These are phyloP conservation scores for Motacilla alba DNA, from an alignment of 2,113 vertebrate genomes.

Conservation along the genomic window DNA sequence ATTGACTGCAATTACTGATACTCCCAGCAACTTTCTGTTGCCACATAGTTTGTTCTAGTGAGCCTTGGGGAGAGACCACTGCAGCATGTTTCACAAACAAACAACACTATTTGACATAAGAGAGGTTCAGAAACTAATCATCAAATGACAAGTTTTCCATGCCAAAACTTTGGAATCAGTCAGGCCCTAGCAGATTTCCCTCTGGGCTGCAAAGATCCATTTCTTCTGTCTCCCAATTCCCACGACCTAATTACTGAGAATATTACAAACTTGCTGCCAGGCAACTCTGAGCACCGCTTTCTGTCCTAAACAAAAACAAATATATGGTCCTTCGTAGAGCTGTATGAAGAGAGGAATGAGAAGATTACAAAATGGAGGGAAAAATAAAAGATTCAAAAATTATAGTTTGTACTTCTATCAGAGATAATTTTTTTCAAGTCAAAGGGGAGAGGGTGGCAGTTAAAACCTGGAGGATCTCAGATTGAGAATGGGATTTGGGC, in stretches of 20 bases:
- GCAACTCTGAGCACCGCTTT: background rate
- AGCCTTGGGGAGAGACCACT: background rate
- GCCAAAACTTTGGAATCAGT: conserved; percentile 4
- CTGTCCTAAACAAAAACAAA: conserved; percentile 14
- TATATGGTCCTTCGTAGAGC: background rate
- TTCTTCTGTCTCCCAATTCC: background rate
- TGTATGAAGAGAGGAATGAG: background rate
- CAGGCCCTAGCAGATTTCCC: background rate
- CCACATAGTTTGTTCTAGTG: background rate
- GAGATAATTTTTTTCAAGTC: background rate
- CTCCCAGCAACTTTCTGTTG: background rate
- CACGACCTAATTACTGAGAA: background rate
- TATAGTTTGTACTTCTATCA: background rate
- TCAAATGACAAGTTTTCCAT: background rate
- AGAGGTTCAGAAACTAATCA: background rate
- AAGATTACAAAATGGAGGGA: background rate
- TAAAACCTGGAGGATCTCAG: background rate
- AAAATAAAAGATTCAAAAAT: background rate
- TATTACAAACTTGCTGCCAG: background rate
- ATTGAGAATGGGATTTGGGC: background rate
- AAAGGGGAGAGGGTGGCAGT: background rate
- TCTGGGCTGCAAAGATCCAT: background rate
- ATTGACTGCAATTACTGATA: background rate
- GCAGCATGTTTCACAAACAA: background rate
- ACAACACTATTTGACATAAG: background rate